Base-by-base conservation (phyloP, 2,113 vertebrate genomes). In the Cinclus mexicanus region DNA sequence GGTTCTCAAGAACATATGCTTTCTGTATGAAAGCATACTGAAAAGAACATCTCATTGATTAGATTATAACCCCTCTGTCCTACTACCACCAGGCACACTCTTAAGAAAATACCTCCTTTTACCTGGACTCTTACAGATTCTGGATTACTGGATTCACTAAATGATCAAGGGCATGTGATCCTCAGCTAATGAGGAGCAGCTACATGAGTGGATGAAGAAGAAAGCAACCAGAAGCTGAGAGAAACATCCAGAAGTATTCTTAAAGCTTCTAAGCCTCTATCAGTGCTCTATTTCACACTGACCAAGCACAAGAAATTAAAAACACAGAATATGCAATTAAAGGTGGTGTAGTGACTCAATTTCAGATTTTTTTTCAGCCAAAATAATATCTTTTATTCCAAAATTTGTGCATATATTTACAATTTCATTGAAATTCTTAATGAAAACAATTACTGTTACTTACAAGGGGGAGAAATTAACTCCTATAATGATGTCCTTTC, bases 171-270 rank as follows among this genome's bases (percentile, higher is more conserved):
- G n/a, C 57, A 81, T 12, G 26, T 41, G 53, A 78, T 37, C 16
- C 44, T 75, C 70, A 80, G 53, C 49, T 94, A 28, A 90, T 46
- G 17, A 88, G 42, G 33, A 77, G 31, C 82, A 92, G 61, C 63
- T 80, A 61, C 10, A 61, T 24, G 28, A 70, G 7, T 3, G 12
- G 26, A 67, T 67, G 41, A 76, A 59, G 19, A 83, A 10, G n/a
- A 89, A 75, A 87, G 21, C 9, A 84, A 49, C 13, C 7, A 15
- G 4, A 1, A 83, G 35, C 16, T 41, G 3, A 12, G 6, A 50
- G 11, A 57, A 87, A 77, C 1, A 74, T 22, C 10, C 28, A 46
- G 6, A 2, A 6, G 6, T 39, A 42, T 33, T 19, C 33, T 53
- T 31, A 76, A 71, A 63, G 41, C 13, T 21, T 1, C 3, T 3